phyloP scores from a whole-genome alignment of 2,797 vertebrate genomes.

The Cossypha dichroa region DNA sequence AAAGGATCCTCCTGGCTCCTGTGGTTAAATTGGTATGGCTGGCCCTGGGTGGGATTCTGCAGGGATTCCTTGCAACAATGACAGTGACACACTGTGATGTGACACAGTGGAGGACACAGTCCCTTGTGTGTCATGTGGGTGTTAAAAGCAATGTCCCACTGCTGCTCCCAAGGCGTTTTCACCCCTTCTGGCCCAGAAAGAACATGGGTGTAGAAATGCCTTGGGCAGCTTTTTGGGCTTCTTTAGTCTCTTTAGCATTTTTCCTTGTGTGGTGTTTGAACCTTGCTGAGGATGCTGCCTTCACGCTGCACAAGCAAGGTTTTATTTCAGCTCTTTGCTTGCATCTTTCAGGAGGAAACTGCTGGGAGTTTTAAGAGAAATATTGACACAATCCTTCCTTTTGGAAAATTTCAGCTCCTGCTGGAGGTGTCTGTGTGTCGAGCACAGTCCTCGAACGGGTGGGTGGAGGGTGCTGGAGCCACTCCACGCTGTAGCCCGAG shows the following conservation, averaged over 20 bases:
- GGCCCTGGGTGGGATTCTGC: neutral
- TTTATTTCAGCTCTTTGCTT: conserved; percentile 2
- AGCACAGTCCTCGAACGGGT: neutral
- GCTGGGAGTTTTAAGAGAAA: neutral
- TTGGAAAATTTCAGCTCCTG: neutral
- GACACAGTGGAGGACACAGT: neutral
- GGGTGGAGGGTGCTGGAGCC: neutral
- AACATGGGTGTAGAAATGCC: neutral
- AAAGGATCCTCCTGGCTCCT: neutral
- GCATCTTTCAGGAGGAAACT: conserved; percentile 4
- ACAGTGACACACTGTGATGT: neutral
- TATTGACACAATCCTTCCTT: neutral
- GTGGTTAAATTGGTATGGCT: neutral
- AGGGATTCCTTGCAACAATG: neutral
- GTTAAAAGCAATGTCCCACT: neutral
- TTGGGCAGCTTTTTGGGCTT: neutral
- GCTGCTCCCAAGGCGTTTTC: neutral
- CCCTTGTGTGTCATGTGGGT: neutral
- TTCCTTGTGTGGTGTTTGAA: conserved; percentile 9
- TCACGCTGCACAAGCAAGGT: neutral
- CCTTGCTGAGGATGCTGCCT: conserved; percentile 16
- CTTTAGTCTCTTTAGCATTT: neutral
- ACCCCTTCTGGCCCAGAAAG: neutral
- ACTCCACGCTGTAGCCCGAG: neutral
- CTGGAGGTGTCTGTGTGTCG: neutral